Evolutionary conservation across 2,113 vertebrate genomes (phyloP).

Genomic region (Nesogale talazaci): DNA sequence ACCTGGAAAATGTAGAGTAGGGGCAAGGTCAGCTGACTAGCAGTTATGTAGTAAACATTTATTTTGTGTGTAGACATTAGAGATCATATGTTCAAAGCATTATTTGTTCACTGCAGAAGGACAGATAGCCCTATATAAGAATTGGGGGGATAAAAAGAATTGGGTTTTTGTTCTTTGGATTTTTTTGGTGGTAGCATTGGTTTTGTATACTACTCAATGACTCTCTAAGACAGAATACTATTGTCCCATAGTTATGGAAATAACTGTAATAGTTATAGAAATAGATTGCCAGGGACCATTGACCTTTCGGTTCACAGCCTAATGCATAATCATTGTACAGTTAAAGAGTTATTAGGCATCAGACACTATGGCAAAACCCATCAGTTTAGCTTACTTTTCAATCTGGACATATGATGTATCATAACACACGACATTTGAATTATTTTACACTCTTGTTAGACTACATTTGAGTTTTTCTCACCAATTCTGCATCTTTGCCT

Average conservation of each 20-base stretch:
- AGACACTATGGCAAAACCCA: too few relatives aligned
- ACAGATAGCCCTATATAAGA: neutral
- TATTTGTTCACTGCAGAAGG: neutral
- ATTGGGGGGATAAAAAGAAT: too few relatives aligned
- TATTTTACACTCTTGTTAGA: constrained; percentile 26
- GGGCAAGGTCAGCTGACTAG: neutral
- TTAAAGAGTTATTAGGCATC: too few relatives aligned
- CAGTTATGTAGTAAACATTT: neutral
- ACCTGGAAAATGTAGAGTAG: neutral
- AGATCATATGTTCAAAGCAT: neutral
- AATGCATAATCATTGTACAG: too few relatives aligned
- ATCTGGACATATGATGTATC: neutral
- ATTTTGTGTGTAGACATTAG: neutral
- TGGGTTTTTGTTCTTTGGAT: neutral
- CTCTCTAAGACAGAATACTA: too few relatives aligned
- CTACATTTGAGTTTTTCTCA: neutral
- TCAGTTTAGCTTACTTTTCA: neutral
- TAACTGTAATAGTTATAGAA: too few relatives aligned
- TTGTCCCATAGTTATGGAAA: too few relatives aligned
- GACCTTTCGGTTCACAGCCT: too few relatives aligned
- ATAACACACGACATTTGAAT: neutral
- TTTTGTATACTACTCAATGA: too few relatives aligned
- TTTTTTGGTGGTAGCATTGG: too few relatives aligned
- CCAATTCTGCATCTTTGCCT: neutral
- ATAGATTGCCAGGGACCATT: too few relatives aligned